These are phyloP conservation scores for Lepidotrigona ventralis DNA, from an alignment of 1,140 invertebrate species.

Conservation along the genomic window DNA sequence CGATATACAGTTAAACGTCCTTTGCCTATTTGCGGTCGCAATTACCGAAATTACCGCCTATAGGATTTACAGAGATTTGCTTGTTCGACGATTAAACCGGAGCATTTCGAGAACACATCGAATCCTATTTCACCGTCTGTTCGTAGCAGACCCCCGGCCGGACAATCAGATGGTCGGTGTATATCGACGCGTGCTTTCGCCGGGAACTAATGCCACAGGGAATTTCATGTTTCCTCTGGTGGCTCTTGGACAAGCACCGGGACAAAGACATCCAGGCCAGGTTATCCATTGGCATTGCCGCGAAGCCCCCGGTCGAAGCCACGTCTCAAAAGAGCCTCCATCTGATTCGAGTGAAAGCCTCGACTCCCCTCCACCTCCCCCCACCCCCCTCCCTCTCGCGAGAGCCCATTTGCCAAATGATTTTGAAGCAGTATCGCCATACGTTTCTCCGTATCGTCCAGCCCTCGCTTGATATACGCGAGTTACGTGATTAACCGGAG, in stretches of 20 bases:
- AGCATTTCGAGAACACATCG: neutral
- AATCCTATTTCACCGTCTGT: neutral
- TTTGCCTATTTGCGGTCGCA: neutral
- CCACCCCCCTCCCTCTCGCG: neutral
- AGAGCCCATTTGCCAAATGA: conserved; percentile 74
- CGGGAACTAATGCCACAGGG: conserved; percentile 15
- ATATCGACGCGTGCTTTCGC: conserved; percentile 6
- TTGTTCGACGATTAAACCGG: neutral
- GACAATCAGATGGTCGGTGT: neutral
- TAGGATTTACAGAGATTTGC: neutral
- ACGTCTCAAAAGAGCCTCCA: conserved; percentile 53
- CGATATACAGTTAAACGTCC: neutral
- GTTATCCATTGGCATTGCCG: conserved; percentile 53
- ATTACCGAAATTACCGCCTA: neutral
- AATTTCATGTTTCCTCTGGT: conserved; percentile 22
- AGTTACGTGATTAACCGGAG: conserved; percentile 34
- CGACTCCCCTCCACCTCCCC: too few species aligned
- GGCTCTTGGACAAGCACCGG: conserved; percentile 15
- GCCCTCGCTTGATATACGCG: neutral
- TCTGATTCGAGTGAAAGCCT: conserved; percentile 27
- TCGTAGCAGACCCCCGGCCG: too few species aligned
- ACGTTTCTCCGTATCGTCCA: neutral
- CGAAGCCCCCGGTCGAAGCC: neutral
- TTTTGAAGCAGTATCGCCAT: conserved; percentile 53
- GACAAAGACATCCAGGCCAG: conserved; percentile 43